A percentile compares a stretch with the other conserved stretches of the same genome.
phyloP scores from a whole-genome alignment of 2,888 invertebrate species.

The Melitaea athalia region DNA sequence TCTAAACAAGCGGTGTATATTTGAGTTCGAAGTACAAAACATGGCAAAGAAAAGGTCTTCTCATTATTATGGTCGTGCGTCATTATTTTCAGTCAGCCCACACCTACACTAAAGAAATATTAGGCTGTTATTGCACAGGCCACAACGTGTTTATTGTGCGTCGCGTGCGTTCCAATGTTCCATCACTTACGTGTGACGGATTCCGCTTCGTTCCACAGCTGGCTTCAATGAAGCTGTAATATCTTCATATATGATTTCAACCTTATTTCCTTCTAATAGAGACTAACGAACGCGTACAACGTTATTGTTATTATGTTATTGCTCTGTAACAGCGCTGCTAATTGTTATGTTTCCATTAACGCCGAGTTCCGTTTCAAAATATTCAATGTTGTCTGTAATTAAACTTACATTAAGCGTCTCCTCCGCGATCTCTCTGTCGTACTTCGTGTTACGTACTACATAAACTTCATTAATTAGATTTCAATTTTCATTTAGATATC shows the following conservation, averaged over 20 bases:
- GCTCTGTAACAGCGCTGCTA: slow-evolving; percentile 23
- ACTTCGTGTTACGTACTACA: not conserved
- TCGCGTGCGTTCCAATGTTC: slow-evolving; percentile 32
- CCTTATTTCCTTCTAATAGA: slow-evolving; percentile 18
- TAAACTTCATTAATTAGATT: not conserved
- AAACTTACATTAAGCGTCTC: slow-evolving; percentile 19
- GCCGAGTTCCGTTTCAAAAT: slow-evolving; percentile 27
- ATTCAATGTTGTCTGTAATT: slow-evolving; percentile 25
- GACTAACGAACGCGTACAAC: not conserved
- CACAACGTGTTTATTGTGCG: slow-evolving; percentile 28
- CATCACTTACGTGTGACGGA: slow-evolving; percentile 38
- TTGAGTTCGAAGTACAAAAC: not conserved
- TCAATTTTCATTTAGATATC: not conserved
- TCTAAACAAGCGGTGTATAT: not conserved
- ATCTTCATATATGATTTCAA: slow-evolving; percentile 5
- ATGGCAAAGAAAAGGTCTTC: not conserved
- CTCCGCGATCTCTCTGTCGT: not conserved
- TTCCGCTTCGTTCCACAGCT: slow-evolving; percentile 31
- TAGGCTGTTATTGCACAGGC: slow-evolving; percentile 21
- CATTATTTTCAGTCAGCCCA: slow-evolving; percentile 7
- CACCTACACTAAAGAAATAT: not conserved
- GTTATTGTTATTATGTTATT: slow-evolving; percentile 20
- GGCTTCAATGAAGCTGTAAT: slow-evolving; percentile 18
- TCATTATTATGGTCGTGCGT: not conserved
- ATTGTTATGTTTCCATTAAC: slow-evolving; percentile 39